Evolutionary conservation across 1,140 invertebrate genomes (phyloP).

Genomic region (Melipona quadrifasciata): DNA sequence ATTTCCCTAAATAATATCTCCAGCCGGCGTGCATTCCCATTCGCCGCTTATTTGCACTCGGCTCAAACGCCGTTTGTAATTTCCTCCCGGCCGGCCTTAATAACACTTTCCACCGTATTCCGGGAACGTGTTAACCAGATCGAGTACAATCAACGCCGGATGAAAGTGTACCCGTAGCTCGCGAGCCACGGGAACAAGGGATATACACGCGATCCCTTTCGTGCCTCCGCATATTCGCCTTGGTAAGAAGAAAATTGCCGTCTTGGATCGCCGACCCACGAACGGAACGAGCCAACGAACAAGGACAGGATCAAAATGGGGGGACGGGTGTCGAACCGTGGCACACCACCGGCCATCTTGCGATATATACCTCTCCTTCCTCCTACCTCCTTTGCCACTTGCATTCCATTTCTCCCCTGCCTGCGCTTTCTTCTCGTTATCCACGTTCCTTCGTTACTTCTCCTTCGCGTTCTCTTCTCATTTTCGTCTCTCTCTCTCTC

Average conservation of each 20-base stretch:
- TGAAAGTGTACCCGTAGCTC: conserved; percentile 47
- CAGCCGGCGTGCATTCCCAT: conserved; percentile 29
- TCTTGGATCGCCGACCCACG: conserved; percentile 46
- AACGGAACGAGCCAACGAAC: conserved; percentile 12
- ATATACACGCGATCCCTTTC: conserved; percentile 56
- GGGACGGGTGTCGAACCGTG: conserved; percentile 34
- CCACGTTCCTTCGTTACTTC: neutral
- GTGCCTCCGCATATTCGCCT: conserved; percentile 60
- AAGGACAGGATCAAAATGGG: conserved; percentile 12
- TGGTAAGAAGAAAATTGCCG: conserved; percentile 68
- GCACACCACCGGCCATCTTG: conserved; percentile 34
- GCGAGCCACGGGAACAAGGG: conserved; percentile 52
- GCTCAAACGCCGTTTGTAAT: conserved; percentile 46
- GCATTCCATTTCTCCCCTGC: neutral
- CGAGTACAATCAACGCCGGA: conserved; percentile 59
- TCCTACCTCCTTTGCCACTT: neutral
- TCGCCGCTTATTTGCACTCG: conserved; percentile 52
- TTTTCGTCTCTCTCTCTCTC: neutral
- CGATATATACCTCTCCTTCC: neutral
- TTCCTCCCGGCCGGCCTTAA: conserved; percentile 49
- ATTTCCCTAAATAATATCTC: conserved; percentile 27
- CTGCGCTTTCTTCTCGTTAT: neutral
- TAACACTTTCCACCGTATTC: conserved; percentile 62
- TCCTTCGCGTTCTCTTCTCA: neutral
- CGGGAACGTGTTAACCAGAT: conserved; percentile 67